Evolutionary conservation across 2,888 invertebrate genomes (phyloP), one percentile per base, ranked within the genome.

Genomic region (Limnephilus marmoratus): DNA sequence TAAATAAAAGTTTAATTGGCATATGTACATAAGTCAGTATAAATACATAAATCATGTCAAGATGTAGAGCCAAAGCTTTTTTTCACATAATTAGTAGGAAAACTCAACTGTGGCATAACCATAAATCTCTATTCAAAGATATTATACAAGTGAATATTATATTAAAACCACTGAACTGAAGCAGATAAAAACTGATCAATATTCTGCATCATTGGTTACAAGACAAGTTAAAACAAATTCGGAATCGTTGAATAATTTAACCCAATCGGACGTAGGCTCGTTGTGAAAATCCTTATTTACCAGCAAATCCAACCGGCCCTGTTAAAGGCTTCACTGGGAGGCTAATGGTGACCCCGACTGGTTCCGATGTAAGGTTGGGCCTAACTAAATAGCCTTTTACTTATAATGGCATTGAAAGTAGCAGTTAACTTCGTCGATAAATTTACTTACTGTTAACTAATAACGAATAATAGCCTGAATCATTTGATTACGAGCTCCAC

Each of bases 271-370:
- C 68, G 68, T 24, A 68, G 68, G 68, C 24, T 68, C 68, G n/a
- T 68, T 18, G 24, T 18, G 68, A 68, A n/a, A 1, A 24, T 68
- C 9, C 24, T 3, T 68, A 68, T n/a, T 24, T n/a, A 24, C 9
- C 68, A 68, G 24, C 68, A 24, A 68, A 11, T 68, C 68, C 24
- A 68, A n/a, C 24, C 68, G 68, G 24, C 68, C 24, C 68, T 68
- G 68, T 68, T 68, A 80, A 68, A 88, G 81, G 88, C 88, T 89
- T 89, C 41, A n/a, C 88, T 89, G 41, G 37, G 37, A 24, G 9
- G 88, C 41, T 89, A 89, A 89, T 89, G 88, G 88, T 89, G 37
- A 81, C 37, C 41, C 81, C 80, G 80, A 88, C 81, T 89, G 37
- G 37, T 81, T 89, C 81, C 88, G 37, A 89, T 81, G 81, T 89